phyloP scores from a whole-genome alignment of 2,888 invertebrate genomes.

The Cryptops parisi region DNA sequence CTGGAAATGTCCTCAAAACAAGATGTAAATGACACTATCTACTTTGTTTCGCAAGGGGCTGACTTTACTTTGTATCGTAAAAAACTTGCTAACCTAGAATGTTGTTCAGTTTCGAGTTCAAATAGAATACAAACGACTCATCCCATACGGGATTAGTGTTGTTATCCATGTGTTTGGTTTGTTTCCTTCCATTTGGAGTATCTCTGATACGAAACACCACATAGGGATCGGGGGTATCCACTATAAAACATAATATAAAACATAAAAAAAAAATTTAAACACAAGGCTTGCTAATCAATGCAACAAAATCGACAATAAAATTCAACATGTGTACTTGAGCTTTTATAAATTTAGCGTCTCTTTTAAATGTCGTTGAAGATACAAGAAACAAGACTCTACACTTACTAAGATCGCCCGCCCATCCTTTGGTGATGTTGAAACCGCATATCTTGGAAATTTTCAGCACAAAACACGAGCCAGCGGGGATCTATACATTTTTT shows the following conservation, averaged over 20 bases:
- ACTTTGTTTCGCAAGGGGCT: neutral
- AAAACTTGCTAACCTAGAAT: slow-evolving; percentile 26
- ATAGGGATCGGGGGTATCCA: slow-evolving; percentile 34
- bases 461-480: slow-evolving; percentile 29
- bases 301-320: neutral
- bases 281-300: neutral
- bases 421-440: slow-evolving; percentile 30
- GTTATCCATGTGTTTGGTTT: slow-evolving; percentile 30
- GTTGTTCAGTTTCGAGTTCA: slow-evolving; percentile 28
- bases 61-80: neutral
- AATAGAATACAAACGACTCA: slow-evolving; percentile 30
- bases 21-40: too few relatives aligned
- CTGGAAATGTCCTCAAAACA: too few relatives aligned
- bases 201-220: slow-evolving; percentile 28
- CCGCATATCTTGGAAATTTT: slow-evolving; percentile 28
- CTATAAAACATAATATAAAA: slow-evolving; percentile 23
- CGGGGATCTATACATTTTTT: too few relatives aligned
- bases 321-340: slow-evolving; percentile 3
- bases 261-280: neutral
- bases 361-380: neutral
- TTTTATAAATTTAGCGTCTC: neutral
- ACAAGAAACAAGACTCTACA: too few relatives aligned
- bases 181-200: slow-evolving; percentile 30
- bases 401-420: slow-evolving; percentile 28
- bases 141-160: slow-evolving; percentile 32